phyloP scores from a whole-genome alignment of 1,140 invertebrate species.

The Orchestia grillus region DNA sequence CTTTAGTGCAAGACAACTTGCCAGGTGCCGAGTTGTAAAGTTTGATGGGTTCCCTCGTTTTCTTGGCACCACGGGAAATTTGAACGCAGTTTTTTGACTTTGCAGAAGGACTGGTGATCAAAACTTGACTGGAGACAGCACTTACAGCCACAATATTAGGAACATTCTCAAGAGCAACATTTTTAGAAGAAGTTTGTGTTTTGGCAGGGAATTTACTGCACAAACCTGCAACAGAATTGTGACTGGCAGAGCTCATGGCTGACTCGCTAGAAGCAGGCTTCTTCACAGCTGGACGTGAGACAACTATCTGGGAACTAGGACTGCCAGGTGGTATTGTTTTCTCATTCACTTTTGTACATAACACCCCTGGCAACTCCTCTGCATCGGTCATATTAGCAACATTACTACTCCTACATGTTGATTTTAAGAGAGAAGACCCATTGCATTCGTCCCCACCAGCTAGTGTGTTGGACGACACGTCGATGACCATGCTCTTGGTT shows the following conservation, averaged over 20 bases:
- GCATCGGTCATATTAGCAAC: not conserved
- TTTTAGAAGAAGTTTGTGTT: not conserved
- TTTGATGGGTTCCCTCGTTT: not conserved
- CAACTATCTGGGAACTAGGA: not conserved
- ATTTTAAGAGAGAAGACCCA: not conserved
- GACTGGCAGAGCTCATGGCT: not conserved
- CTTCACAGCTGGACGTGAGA: not conserved
- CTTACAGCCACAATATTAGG: not conserved
- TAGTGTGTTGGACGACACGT: not conserved
- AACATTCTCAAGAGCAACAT: not conserved
- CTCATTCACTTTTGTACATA: not conserved
- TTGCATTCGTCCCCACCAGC: not conserved
- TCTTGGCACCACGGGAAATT: not conserved
- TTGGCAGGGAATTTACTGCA: not conserved
- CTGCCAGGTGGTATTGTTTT: not conserved
- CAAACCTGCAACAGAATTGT: not conserved
- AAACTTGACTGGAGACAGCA: not conserved
- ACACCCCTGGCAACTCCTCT: not conserved
- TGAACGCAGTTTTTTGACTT: not conserved
- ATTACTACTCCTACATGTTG: not conserved
- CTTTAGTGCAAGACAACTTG: not conserved
- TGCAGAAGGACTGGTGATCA: not conserved
- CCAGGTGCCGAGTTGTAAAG: not conserved
- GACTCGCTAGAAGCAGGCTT: not conserved
- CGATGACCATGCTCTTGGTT: not conserved